Evolutionary conservation across 2,113 vertebrate species (phyloP).

Genomic region (Limanda limanda): DNA sequence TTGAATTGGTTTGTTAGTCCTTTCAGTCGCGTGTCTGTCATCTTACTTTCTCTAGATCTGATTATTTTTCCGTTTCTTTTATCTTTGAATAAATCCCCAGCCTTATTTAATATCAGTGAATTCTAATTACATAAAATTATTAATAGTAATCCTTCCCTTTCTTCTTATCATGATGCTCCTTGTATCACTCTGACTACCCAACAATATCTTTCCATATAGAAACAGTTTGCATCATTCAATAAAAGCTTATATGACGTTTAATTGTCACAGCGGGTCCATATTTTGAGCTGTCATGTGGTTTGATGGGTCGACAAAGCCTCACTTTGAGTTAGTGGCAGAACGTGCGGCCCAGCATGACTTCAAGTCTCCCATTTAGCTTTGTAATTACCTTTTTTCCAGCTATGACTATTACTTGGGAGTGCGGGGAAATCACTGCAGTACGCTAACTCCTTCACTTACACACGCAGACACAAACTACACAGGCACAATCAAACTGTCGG

Average conservation of each 20-base stretch:
- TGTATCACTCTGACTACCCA: neutral
- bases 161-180: conserved; percentile 13
- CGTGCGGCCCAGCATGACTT: conserved; percentile 57
- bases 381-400: conserved; percentile 72
- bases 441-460: neutral
- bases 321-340: conserved; percentile 36
- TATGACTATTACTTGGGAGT: conserved; percentile 67
- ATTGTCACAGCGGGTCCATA: conserved; percentile 27
- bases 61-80: too few species aligned
- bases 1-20: neutral
- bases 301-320: conserved; percentile 28
- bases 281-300: conserved; percentile 4
- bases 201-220: neutral
- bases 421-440: conserved; percentile 43
- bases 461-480: conserved; percentile 34
- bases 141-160: neutral
- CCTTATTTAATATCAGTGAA: neutral
- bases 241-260: conserved; percentile 21
- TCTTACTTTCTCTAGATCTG: too few species aligned
- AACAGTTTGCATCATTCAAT: conserved; percentile 10
- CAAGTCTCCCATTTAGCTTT: conserved; percentile 63
- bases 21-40: neutral
- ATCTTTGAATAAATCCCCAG: neutral
- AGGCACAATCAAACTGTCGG: conserved; percentile 24
- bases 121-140: neutral